Evolutionary conservation across 2,113 vertebrate species (phyloP).

Genomic region (Podarcis cretensis): DNA sequence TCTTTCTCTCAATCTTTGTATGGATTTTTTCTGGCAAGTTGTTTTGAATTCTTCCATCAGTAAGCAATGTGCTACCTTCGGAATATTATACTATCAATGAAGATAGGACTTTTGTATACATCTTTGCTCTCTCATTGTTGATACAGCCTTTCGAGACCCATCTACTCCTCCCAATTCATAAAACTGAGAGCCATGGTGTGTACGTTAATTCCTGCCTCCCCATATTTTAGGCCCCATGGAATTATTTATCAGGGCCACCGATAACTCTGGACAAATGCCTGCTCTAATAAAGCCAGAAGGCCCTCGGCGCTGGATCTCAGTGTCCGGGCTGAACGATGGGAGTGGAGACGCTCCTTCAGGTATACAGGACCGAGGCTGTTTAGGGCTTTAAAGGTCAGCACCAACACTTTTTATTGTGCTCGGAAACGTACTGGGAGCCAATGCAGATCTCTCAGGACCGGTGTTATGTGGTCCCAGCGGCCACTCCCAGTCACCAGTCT

Average conservation of each 20-base stretch:
- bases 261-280: not conserved
- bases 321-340: too few relatives aligned
- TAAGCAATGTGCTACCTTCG: not conserved
- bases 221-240: not conserved
- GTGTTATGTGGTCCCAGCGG: too few relatives aligned
- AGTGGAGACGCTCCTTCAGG: too few relatives aligned
- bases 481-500: too few relatives aligned
- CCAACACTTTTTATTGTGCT: too few relatives aligned
- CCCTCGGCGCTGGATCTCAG: too few relatives aligned
- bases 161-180: not conserved
- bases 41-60: not conserved
- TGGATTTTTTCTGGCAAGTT: not conserved
- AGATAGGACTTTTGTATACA: not conserved
- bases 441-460: too few relatives aligned
- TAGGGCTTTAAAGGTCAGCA: too few relatives aligned
- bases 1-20: not conserved
- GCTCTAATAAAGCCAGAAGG: too few relatives aligned
- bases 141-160: not conserved
- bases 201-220: not conserved
- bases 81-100: not conserved
- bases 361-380: too few relatives aligned
- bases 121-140: not conserved
- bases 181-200: not conserved
- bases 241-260: not conserved
- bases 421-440: too few relatives aligned